phyloP scores from a whole-genome alignment of 1,140 invertebrate species.

The Protaetia brevitarsis region DNA sequence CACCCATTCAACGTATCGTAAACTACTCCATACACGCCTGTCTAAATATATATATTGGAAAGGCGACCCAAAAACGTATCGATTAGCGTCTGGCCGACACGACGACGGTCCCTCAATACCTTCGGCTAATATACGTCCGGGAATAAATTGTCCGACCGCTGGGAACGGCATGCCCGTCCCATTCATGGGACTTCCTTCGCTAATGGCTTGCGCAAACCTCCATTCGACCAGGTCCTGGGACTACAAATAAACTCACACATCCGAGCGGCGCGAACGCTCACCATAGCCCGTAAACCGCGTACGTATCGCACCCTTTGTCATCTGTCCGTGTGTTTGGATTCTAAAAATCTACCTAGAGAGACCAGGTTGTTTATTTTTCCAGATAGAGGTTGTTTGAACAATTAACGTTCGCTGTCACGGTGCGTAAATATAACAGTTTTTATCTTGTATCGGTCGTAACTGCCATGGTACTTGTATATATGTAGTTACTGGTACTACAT shows the following conservation, averaged over 20 bases:
- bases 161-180: not conserved
- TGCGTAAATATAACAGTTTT: no score
- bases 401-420: no score
- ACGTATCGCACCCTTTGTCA: no score
- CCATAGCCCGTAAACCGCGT: not conserved
- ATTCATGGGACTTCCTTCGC: constrained; percentile 2
- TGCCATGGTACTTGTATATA: no score
- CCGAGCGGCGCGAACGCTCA: not conserved
- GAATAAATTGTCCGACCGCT: not conserved
- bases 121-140: constrained; percentile 13
- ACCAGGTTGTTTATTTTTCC: constrained; percentile 13
- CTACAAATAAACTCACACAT: not conserved
- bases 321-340: no score
- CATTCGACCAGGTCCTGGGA: not conserved
- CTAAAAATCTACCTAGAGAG: not conserved
- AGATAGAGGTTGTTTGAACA: constrained; percentile 11
- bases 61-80: no score
- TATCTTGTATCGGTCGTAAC: no score
- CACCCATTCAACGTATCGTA: no score
- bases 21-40: no score
- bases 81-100: not conserved
- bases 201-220: not conserved
- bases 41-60: no score
- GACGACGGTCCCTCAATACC: not conserved
- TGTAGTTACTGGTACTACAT: no score